A percentile compares a stretch with the other conserved stretches of the same genome.
Evolutionary conservation across 2,113 vertebrate genomes (phyloP).

Genomic region (Chaetodon auriga): DNA sequence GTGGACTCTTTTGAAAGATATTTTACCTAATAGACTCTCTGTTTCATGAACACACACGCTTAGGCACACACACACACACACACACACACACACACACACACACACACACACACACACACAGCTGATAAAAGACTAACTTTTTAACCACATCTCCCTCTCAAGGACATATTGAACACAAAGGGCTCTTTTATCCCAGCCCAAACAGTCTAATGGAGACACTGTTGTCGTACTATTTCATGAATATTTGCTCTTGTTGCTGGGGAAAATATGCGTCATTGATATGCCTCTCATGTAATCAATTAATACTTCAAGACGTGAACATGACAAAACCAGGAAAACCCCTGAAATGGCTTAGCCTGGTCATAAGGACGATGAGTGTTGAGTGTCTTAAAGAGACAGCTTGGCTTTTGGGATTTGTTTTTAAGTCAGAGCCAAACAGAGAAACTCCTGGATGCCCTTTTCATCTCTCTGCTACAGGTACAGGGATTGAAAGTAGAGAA

Average conservation of each 20-base stretch:
- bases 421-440: conserved; percentile 2
- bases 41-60: conserved; percentile 8
- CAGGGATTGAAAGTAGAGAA: neutral
- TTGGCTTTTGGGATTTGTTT: conserved; percentile 18
- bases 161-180: conserved; percentile 80
- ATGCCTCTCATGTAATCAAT: conserved; percentile 43
- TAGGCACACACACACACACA: conserved; percentile 31
- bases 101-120: conserved; percentile 18
- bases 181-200: conserved; percentile 62
- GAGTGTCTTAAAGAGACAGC: conserved; percentile 4
- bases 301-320: conserved; percentile 31
- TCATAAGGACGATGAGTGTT: conserved; percentile 28
- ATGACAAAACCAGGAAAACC: conserved; percentile 43
- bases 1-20: conserved; percentile 60
- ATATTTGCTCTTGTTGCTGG: conserved; percentile 59
- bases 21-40: conserved; percentile 57
- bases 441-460: neutral
- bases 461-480: conserved; percentile 15
- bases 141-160: conserved; percentile 76
- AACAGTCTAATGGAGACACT: conserved; percentile 54
- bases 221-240: conserved; percentile 47
- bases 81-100: conserved; percentile 26
- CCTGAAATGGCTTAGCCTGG: neutral
- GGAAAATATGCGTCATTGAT: conserved; percentile 54
- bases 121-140: conserved; percentile 82